A percentile compares a stretch with the other conserved stretches of the same genome.
Conservation (phyloP, 2,797 vertebrate genomes). For the Cryptoprocta ferox region DNA sequence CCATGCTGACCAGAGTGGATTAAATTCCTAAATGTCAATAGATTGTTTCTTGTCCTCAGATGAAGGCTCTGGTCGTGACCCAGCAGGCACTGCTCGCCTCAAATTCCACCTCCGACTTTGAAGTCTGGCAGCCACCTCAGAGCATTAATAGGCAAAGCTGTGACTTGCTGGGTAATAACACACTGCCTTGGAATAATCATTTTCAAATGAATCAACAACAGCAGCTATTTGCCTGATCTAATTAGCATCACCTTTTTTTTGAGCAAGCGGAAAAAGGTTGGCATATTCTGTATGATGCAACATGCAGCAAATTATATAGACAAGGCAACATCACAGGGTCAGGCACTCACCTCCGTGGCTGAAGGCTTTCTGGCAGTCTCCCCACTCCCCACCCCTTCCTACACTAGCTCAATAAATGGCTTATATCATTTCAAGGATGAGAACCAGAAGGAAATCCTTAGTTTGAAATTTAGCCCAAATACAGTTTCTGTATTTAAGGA, state of each 20-base stretch:
- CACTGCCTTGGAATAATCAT: slow-evolving; percentile 67
- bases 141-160: slow-evolving; percentile 69
- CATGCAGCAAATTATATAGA: slow-evolving; percentile 61
- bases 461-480: slow-evolving; percentile 45
- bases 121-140: slow-evolving; percentile 73
- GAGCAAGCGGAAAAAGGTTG: slow-evolving; percentile 57
- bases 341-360: slow-evolving; percentile 49
- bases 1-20: slow-evolving; percentile 5
- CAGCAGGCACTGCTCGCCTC: slow-evolving; percentile 46
- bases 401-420: slow-evolving; percentile 20
- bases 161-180: slow-evolving; percentile 63
- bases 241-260: slow-evolving; percentile 76
- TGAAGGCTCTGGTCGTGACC: slow-evolving; percentile 26
- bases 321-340: slow-evolving; percentile 49
- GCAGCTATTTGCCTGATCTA: slow-evolving; percentile 75
- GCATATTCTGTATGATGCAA: slow-evolving; percentile 70
- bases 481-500: slow-evolving; percentile 41
- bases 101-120: slow-evolving; percentile 63
- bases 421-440: slow-evolving; percentile 50
- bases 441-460: slow-evolving; percentile 46
- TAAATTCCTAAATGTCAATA: slow-evolving; percentile 36
- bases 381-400: neutral
- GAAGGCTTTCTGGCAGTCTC: slow-evolving; percentile 51
- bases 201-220: slow-evolving; percentile 78
- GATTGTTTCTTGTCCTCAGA: slow-evolving; percentile 24